Base-by-base conservation (phyloP, 2,113 vertebrate species). In the Oceanodroma tethys region DNA sequence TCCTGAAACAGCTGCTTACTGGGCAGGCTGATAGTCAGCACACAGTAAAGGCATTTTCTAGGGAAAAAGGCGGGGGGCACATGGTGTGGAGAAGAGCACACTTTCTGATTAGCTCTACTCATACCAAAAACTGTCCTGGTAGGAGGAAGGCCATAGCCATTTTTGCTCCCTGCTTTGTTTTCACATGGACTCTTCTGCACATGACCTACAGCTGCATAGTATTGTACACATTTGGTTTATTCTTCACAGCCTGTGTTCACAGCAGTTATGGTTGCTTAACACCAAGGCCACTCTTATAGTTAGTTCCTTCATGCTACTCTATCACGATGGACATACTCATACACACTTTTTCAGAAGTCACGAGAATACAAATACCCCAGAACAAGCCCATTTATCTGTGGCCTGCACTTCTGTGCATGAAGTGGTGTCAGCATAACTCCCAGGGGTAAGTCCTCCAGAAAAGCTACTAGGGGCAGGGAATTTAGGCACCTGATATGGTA, bases 401-500 rank as follows among this genome's bases (percentile, higher is more conserved):
- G 6, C 23, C 32, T 60, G 21, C 52, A 52, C 30, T 89, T 75
- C 66, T 48, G 8, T 38, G 36, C 7, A 16, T 50, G 19, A 78
- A 71, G 16, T 40, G 47, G 27, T 92, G 30, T 16, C 47, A 65
- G 34, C 25, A n/a, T n/a, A 85, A 71, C 17, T 87, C 59, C 80
- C 29, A 66, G 55, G 48, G 40, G 79, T 20, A 86, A 42, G 27
- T 94, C 91, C 65, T 76, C 59, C 60, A 60, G 58, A 53, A 42
- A 76, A 94, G 42, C 38, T 83, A 84, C 32, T 25, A 74, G 43
- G 48, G 42, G 45, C 63, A 71, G 42, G 23, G 56, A 92, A 73
- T 92, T 86, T 63, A 84, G 58, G 47, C 67, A 87, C 21, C 73
- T 94, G 90, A 95, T 72, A 75, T 9, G 15, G 81, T 92, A 96